Evolutionary conservation across 2,888 invertebrate genomes (phyloP).

Genomic region (Rotaria sp.): DNA sequence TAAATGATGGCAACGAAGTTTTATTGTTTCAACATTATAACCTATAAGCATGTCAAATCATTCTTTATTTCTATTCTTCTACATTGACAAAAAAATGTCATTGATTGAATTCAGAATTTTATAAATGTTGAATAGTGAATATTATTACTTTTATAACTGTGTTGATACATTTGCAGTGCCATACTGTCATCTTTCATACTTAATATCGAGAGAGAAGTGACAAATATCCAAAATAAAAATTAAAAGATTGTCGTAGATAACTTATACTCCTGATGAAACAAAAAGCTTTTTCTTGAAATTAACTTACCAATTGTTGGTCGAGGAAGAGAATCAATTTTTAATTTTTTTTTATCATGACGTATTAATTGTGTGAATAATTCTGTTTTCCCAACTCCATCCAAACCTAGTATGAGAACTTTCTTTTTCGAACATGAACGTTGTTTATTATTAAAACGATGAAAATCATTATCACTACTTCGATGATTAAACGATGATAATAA

Average conservation of each 20-base stretch:
- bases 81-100: no score
- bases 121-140: no score
- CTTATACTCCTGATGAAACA: no score
- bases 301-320: neutral
- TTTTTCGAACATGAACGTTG: neutral
- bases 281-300: neutral
- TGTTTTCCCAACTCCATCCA: neutral
- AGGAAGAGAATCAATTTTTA: neutral
- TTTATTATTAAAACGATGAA: neutral
- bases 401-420: slow-evolving; percentile 12
- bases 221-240: no score
- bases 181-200: no score
- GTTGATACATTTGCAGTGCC: no score
- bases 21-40: slow-evolving; percentile 21
- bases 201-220: no score
- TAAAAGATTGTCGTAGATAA: no score
- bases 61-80: no score
- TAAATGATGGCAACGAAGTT: neutral
- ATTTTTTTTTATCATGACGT: neutral
- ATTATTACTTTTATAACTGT: no score
- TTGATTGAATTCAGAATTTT: no score
- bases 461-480: neutral
- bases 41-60: neutral
- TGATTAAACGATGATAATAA: neutral
- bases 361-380: neutral